Base-by-base conservation (phyloP, 2,888 invertebrate genomes). In the Nomada hirtipes region DNA sequence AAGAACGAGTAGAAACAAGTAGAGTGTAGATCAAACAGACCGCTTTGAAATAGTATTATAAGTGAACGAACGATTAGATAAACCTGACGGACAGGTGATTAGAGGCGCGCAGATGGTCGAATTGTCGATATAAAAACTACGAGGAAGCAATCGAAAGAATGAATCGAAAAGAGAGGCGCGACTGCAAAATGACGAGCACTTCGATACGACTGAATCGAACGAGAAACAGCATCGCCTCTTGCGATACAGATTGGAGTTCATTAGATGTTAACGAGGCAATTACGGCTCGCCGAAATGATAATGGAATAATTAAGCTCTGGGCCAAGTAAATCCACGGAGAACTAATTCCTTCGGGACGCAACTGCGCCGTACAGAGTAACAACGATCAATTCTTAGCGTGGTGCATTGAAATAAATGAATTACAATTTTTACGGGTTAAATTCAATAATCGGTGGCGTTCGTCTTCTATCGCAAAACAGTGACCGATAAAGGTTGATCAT, bases 261-360 rank as follows among this genome's bases (percentile, higher is more conserved):
- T 88, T 84, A 84, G 65, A 80, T 44, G 65, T 74, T 88, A 87
- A 87, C 82, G 78, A 88, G 80, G 76, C 68, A 86, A 88, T 87
- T 84, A 80, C 78, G 76, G 65, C 18, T 67, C 71, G 71, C 36
- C 68, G 64, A 78, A 78, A 84, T 73, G 84, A 80, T 88, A 88
- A 88, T 80, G 76, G 68, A 76, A 55, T 84, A 80, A 86, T 87
- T 84, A 86, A 67, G 65, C 70, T 59, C 18, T n/a, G 61, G 15
- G 20, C 20, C 29, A 77, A 85, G 52, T 79, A 72, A 82, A 83
- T 83, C 55, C 78, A 74, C 65, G 65, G 20, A 52, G 68, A 47
- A 63, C 80, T 23, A 52, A 77, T 60, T 67, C 57, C 9, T 50
- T 13, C n/a, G 20, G 20, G 20, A 29, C 11, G 15, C 47, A 50